These are phyloP conservation scores for Crypturellus tataupa DNA, from an alignment of 2,797 vertebrate species.

Conservation along the genomic window DNA sequence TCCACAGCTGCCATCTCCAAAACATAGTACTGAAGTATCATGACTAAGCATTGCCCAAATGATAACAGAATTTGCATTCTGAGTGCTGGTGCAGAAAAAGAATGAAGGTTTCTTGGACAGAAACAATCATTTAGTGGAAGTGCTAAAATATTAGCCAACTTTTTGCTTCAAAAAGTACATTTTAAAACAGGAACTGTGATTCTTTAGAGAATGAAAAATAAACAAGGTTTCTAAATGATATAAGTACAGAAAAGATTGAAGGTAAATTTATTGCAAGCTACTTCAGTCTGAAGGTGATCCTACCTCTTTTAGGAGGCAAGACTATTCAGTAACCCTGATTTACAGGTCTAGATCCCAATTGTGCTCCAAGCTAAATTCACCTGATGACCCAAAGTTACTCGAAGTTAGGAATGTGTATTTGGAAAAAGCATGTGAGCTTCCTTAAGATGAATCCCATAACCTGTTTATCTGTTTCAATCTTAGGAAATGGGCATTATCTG, in stretches of 20 bases:
- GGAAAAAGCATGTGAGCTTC: background rate
- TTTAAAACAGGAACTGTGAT: background rate
- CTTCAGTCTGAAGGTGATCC: background rate
- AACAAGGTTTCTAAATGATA: background rate
- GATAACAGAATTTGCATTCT: background rate
- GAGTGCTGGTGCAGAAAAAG: background rate
- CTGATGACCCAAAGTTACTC: background rate
- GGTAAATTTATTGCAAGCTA: background rate
- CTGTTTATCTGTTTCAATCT: background rate
- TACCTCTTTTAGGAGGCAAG: background rate
- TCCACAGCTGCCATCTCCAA: background rate
- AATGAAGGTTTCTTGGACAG: background rate
- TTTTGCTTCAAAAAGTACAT: background rate
- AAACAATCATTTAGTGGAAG: background rate
- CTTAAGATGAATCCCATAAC: background rate
- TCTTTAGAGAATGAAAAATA: background rate
- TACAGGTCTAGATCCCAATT: background rate
- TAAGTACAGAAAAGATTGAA: background rate
- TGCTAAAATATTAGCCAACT: background rate
- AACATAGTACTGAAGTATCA: background rate
- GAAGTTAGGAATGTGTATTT: background rate
- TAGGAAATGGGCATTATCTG: background rate
- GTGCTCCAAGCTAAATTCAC: background rate
- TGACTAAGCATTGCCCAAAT: constrained; percentile 1
- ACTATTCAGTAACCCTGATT: background rate